A percentile compares a stretch with the other conserved stretches of the same genome.
phyloP scores from a whole-genome alignment of 2,113 vertebrate species.

The Brachyhypopomus occidentalis region DNA sequence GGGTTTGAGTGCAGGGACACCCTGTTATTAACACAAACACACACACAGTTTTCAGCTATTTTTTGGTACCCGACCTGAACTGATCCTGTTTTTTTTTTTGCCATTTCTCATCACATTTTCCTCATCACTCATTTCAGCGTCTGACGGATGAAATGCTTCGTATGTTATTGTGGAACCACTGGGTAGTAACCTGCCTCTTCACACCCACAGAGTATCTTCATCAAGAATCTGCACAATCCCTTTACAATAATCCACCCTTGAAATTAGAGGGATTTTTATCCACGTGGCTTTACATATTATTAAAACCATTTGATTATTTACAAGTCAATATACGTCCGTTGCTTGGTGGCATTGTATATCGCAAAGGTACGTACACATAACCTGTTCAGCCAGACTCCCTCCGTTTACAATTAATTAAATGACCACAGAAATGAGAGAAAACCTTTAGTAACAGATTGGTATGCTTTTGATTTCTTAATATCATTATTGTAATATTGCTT shows the following conservation, averaged over 20 bases:
- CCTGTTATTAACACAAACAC: neutral
- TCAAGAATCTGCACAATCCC: conserved; percentile 33
- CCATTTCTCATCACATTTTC: neutral
- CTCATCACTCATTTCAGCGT: neutral
- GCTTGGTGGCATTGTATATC: neutral
- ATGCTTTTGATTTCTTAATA: too few relatives aligned
- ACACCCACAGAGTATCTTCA: neutral
- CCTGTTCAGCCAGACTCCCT: neutral
- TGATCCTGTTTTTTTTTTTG: neutral
- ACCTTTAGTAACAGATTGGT: too few relatives aligned
- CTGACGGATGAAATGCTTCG: neutral
- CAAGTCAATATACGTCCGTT: neutral
- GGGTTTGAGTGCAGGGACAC: neutral
- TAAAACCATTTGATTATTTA: too few relatives aligned
- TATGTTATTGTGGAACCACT: too few relatives aligned
- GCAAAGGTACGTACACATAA: neutral
- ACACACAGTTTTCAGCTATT: neutral
- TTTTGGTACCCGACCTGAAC: neutral
- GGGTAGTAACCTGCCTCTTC: too few relatives aligned
- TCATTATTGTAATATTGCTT: too few relatives aligned
- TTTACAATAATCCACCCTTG: conserved; percentile 8
- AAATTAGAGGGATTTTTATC: neutral
- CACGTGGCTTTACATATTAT: neutral
- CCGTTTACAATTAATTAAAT: neutral
- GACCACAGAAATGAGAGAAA: too few relatives aligned